phyloP scores from a whole-genome alignment of 2,113 vertebrate species.

The Ailurus styani region DNA sequence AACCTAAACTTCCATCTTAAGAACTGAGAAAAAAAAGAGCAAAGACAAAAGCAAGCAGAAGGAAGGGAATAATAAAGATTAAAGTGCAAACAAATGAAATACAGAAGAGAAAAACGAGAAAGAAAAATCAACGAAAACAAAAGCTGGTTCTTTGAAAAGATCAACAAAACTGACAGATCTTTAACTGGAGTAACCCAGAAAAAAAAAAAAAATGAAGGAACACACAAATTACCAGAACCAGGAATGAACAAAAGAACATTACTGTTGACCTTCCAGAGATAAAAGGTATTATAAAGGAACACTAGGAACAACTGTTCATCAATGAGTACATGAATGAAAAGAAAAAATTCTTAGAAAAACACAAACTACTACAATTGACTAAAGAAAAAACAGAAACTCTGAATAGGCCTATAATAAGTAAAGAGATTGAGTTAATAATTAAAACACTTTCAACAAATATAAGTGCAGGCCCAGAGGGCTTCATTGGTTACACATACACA shows the following conservation, averaged over 20 bases:
- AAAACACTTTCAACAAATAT: not conserved
- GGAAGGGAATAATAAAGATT: not conserved
- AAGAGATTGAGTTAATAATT: not conserved
- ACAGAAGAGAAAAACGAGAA: not conserved
- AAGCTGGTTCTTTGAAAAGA: not conserved
- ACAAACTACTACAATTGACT: not conserved
- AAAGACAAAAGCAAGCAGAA: not conserved
- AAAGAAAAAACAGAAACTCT: not conserved
- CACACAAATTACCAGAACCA: not conserved
- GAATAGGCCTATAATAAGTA: too few species aligned
- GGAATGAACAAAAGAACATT: not conserved
- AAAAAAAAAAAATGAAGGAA: not conserved
- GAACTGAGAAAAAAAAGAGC: not conserved
- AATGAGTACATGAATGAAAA: not conserved
- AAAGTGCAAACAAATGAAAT: not conserved
- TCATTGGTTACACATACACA: not conserved
- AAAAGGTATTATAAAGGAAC: not conserved
- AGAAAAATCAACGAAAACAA: not conserved
- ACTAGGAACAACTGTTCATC: not conserved
- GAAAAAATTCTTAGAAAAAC: not conserved
- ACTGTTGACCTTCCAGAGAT: not conserved
- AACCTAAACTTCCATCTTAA: not conserved
- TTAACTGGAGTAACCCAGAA: not conserved
- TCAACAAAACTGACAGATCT: not conserved
- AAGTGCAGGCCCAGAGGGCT: not conserved